phyloP scores from a whole-genome alignment of 2,888 invertebrate genomes.

The Limnephilus marmoratus region DNA sequence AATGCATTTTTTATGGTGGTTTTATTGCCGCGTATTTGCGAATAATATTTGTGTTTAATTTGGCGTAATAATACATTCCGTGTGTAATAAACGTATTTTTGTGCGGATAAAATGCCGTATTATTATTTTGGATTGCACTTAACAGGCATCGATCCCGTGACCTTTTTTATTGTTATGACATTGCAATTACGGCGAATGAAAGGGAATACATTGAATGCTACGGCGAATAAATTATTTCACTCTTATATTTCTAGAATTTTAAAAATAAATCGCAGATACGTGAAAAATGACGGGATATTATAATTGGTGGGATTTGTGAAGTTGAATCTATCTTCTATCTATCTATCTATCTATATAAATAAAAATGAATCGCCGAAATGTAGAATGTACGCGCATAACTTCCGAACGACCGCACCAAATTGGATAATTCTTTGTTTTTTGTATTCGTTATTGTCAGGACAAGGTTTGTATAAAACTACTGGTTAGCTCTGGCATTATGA shows the following conservation, averaged over 20 bases:
- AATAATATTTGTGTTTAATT: not conserved
- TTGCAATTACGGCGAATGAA: not conserved
- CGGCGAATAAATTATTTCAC: not conserved
- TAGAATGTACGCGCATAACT: too few species aligned
- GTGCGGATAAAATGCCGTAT: not conserved
- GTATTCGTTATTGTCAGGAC: too few species aligned
- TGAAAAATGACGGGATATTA: too few species aligned
- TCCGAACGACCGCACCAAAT: too few species aligned
- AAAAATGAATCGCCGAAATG: too few species aligned
- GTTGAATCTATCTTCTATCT: too few species aligned
- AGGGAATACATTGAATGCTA: not conserved
- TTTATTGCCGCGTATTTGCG: not conserved
- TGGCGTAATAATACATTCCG: not conserved
- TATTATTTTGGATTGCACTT: not conserved
- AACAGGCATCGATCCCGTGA: not conserved
- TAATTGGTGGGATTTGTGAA: too few species aligned
- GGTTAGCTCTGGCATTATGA: too few species aligned
- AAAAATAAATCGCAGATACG: not conserved
- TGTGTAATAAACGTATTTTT: not conserved
- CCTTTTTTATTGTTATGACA: not conserved
- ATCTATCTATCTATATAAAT: too few species aligned
- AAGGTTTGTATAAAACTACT: too few species aligned
- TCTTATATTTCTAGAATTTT: not conserved
- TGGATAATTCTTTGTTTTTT: too few species aligned
- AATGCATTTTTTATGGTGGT: not conserved